phyloP scores from a whole-genome alignment of 2,113 vertebrate genomes.

The Picathartes gymnocephalus region DNA sequence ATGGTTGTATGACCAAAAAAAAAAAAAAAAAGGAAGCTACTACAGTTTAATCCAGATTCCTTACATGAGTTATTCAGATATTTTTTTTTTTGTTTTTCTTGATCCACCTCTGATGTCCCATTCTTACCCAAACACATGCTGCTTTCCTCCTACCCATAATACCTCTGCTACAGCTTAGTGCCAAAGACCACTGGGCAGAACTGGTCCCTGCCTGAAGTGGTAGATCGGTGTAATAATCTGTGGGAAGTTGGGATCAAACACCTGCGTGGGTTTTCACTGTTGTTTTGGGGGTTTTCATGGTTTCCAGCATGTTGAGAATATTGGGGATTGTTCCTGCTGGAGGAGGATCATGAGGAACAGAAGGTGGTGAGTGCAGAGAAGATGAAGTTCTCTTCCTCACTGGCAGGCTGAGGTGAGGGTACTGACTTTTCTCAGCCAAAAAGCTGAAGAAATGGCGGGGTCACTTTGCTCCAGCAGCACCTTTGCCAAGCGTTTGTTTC shows the following conservation, averaged over 20 bases:
- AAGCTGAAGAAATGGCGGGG: background rate
- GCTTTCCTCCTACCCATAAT: background rate
- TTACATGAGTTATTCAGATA: background rate
- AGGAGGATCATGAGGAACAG: background rate
- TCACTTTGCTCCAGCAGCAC: background rate
- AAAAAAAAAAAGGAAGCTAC: background rate
- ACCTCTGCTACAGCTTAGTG: background rate
- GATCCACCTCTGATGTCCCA: background rate
- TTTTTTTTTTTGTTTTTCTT: background rate
- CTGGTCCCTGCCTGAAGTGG: background rate
- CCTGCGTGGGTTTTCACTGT: background rate
- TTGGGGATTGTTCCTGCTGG: background rate
- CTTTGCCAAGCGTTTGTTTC: background rate
- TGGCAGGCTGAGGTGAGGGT: background rate
- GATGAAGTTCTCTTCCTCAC: background rate
- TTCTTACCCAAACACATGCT: background rate
- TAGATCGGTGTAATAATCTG: background rate
- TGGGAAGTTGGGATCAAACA: background rate
- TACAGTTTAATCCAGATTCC: background rate
- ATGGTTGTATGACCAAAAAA: background rate
- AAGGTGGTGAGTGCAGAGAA: background rate
- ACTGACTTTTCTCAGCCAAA: background rate
- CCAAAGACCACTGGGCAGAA: background rate
- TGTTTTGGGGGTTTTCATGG: background rate
- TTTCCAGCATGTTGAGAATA: background rate